phyloP scores from a whole-genome alignment of 2,888 invertebrate species.

The Empis livida region DNA sequence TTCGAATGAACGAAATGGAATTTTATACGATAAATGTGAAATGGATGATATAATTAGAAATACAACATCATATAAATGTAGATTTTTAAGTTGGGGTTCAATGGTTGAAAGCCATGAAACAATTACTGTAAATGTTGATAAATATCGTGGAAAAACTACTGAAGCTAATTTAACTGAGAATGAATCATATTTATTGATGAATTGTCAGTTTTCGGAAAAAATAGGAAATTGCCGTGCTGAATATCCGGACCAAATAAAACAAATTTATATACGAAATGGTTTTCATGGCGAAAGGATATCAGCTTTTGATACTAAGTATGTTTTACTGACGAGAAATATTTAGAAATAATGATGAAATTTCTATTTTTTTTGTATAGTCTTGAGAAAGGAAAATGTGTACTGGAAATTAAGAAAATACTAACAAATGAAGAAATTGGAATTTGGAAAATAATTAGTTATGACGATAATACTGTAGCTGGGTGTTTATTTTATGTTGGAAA shows the following conservation, averaged over 20 bases:
- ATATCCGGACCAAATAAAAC: slow-evolving; percentile 16
- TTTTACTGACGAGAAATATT: background rate
- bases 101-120: slow-evolving; percentile 17
- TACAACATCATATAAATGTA: slow-evolving; percentile 18
- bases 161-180: slow-evolving; percentile 13
- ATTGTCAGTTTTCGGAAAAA: slow-evolving; percentile 13
- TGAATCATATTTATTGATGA: slow-evolving; percentile 13
- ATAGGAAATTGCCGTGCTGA: slow-evolving; percentile 17
- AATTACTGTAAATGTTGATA: slow-evolving; percentile 14
- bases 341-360: no score
- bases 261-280: slow-evolving; percentile 18
- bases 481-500: background rate
- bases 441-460: slow-evolving; percentile 4
- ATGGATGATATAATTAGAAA: slow-evolving; percentile 14
- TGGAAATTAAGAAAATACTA: slow-evolving; percentile 19
- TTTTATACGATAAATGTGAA: slow-evolving; percentile 16
- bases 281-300: slow-evolving; percentile 18
- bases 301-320: slow-evolving; percentile 19
- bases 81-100: slow-evolving; percentile 16
- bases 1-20: slow-evolving; percentile 12
- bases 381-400: slow-evolving; percentile 11
- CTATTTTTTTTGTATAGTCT: background rate
- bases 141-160: slow-evolving; percentile 4
- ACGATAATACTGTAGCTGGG: slow-evolving; percentile 6
- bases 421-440: slow-evolving; percentile 12